These are phyloP conservation scores for Amia ocellicauda DNA, from an alignment of 2,113 vertebrate species.

Conservation along the genomic window DNA sequence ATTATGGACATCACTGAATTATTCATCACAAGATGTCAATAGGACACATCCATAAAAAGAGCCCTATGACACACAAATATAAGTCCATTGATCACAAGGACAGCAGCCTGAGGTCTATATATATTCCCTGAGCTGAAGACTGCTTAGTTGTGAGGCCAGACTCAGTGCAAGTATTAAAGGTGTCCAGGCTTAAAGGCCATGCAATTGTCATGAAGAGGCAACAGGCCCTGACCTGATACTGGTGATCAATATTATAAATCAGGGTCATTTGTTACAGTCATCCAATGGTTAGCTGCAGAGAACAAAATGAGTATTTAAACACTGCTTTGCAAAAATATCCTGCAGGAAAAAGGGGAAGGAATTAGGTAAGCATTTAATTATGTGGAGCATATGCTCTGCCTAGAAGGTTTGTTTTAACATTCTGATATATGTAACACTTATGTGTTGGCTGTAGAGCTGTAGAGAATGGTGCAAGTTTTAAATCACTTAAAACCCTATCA, in stretches of 20 bases:
- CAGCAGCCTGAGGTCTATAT: neutral
- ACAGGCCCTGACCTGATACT: slow-evolving; percentile 28
- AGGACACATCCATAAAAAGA: slow-evolving; percentile 5
- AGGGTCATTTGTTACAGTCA: slow-evolving; percentile 38
- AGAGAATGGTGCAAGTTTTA: no score
- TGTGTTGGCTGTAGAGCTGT: no score
- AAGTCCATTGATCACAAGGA: neutral
- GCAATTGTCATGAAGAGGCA: slow-evolving; percentile 20
- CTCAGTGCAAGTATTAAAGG: no score
- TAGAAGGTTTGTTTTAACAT: slow-evolving; percentile 11
- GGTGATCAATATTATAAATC: slow-evolving; percentile 34
- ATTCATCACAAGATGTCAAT: slow-evolving; percentile 8
- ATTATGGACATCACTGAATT: slow-evolving; percentile 4
- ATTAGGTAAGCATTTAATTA: slow-evolving; percentile 21
- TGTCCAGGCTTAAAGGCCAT: neutral
- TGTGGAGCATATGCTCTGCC: slow-evolving; percentile 13
- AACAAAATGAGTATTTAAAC: no score
- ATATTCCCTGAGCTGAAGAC: neutral
- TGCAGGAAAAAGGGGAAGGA: slow-evolving; percentile 18
- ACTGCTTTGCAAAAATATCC: no score
- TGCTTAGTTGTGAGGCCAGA: neutral
- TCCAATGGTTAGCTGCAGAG: slow-evolving; percentile 25
- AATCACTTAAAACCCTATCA: no score
- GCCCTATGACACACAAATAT: neutral
- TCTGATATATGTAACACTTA: no score